Conservation (phyloP, 2,888 invertebrate species). For the Cloeon dipterum region DNA sequence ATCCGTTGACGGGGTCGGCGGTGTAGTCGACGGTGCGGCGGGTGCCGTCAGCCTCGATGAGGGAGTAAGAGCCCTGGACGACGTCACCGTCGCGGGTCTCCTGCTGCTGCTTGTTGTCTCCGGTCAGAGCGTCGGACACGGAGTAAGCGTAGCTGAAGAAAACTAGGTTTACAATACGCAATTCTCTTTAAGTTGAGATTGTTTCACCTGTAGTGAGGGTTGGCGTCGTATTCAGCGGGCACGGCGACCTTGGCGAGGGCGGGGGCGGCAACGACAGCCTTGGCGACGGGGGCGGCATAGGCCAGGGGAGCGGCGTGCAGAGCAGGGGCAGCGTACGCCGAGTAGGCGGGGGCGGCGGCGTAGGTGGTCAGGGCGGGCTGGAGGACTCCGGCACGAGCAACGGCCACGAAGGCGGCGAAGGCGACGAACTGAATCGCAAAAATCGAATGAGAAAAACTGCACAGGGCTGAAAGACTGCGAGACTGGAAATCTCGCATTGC, state of each 20-base stretch:
- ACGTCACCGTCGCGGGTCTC: conserved; percentile 5
- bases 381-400: conserved; percentile 7
- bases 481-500: too few relatives aligned
- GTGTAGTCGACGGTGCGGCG: conserved; percentile 6
- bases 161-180: too few relatives aligned
- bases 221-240: conserved; percentile 8
- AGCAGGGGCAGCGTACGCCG: background rate
- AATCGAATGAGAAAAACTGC: conserved; percentile 6
- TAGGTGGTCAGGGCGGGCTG: conserved; percentile 12
- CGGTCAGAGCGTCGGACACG: conserved; percentile 5
- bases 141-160: conserved; percentile 4
- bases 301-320: conserved; percentile 1
- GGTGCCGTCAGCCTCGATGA: conserved; percentile 5
- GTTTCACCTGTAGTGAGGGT: conserved; percentile 5
- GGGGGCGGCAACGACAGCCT: background rate
- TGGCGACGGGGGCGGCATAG: conserved; percentile 1
- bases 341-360: background rate
- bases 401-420: conserved; percentile 2
- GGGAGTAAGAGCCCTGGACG: conserved; percentile 5
- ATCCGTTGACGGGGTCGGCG: conserved; percentile 6
- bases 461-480: conserved; percentile 10
- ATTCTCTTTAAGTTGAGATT: too few relatives aligned
- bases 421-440: conserved; percentile 11
- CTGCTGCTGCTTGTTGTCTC: conserved; percentile 5
- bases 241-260: conserved; percentile 4